Percentiles rank a stretch among this genome's conserved stretches.
Evolutionary conservation across 2,888 invertebrate species (phyloP).

Genomic region (Drosophila mulleri): DNA sequence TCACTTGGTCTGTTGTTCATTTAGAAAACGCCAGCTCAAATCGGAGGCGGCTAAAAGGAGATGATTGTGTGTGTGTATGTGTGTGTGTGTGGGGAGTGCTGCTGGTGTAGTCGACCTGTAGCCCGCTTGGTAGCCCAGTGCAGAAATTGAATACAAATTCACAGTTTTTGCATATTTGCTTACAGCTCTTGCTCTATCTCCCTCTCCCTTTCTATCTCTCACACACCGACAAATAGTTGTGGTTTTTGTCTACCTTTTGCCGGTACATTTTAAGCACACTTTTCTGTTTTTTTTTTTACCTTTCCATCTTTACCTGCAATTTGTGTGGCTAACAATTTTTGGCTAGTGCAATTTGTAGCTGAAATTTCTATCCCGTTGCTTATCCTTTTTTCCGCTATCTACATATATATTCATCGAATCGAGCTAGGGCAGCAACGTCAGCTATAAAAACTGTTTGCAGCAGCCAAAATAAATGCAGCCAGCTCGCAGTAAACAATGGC

Average conservation of each 20-base stretch:
- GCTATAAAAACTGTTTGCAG: slow-evolving; percentile 35
- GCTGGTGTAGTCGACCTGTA: slow-evolving; percentile 56
- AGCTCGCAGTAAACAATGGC: slow-evolving; percentile 28
- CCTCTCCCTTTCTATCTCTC: background rate
- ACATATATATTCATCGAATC: slow-evolving; percentile 16
- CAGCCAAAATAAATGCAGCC: slow-evolving; percentile 26
- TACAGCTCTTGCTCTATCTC: slow-evolving; percentile 19
- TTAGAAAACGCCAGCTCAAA: slow-evolving; percentile 10
- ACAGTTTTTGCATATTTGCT: slow-evolving; percentile 69
- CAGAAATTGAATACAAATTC: slow-evolving; percentile 70
- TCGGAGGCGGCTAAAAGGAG: background rate
- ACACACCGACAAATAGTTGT: slow-evolving; percentile 22
- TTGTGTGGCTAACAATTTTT: slow-evolving; percentile 51
- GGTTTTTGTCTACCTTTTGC: slow-evolving; percentile 25
- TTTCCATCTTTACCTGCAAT: slow-evolving; percentile 38
- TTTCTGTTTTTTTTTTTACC: slow-evolving; percentile 20
- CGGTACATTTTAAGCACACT: slow-evolving; percentile 53
- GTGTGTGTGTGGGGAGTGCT: background rate
- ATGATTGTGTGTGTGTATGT: background rate
- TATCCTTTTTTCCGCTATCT: slow-evolving; percentile 2
- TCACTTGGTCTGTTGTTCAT: slow-evolving; percentile 38
- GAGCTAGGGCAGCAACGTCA: slow-evolving; percentile 46
- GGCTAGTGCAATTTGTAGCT: slow-evolving; percentile 48
- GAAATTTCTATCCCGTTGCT: slow-evolving; percentile 12
- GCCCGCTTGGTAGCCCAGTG: slow-evolving; percentile 47